Percentiles rank a stretch among this genome's conserved stretches.
Conservation (phyloP, 2,888 invertebrate species). For the Lacanobia oleracea region DNA sequence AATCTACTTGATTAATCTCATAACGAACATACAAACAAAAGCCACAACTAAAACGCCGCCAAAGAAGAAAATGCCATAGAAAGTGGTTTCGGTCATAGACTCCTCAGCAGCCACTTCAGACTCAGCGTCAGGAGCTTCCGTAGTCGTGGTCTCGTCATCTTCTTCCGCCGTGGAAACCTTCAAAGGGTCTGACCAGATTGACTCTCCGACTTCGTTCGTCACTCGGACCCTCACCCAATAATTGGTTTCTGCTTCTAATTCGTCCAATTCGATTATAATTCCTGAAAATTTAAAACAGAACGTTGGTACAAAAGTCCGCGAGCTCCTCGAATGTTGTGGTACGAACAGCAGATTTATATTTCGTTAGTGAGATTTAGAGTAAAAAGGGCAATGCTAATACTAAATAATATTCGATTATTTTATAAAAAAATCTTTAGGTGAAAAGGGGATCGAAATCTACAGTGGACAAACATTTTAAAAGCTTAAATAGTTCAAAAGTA, state of each 20-base stretch:
- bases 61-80: slow-evolving; percentile 81
- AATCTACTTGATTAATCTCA: slow-evolving; percentile 74
- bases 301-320: not conserved
- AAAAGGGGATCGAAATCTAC: not conserved
- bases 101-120: slow-evolving; percentile 31
- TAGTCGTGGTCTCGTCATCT: slow-evolving; percentile 33
- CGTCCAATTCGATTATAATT: slow-evolving; percentile 59
- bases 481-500: no score
- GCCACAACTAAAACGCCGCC: slow-evolving; percentile 77
- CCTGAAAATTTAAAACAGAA: slow-evolving; percentile 62
- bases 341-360: not conserved
- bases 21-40: slow-evolving; percentile 76
- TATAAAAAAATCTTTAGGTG: not conserved
- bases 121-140: slow-evolving; percentile 50
- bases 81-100: slow-evolving; percentile 65
- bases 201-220: slow-evolving; percentile 75
- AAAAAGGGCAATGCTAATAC: not conserved
- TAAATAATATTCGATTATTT: not conserved
- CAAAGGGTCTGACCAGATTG: slow-evolving; percentile 76
- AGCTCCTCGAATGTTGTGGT: not conserved
- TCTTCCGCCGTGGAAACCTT: slow-evolving; percentile 61
- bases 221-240: slow-evolving; percentile 80
- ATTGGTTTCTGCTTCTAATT: slow-evolving; percentile 73
- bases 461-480: no score
- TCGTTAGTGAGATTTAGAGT: not conserved